A percentile compares a stretch with the other conserved stretches of the same genome.
These are phyloP conservation scores for Pygoscelis antarcticus DNA, from an alignment of 2,113 vertebrate genomes.

Conservation along the genomic window DNA sequence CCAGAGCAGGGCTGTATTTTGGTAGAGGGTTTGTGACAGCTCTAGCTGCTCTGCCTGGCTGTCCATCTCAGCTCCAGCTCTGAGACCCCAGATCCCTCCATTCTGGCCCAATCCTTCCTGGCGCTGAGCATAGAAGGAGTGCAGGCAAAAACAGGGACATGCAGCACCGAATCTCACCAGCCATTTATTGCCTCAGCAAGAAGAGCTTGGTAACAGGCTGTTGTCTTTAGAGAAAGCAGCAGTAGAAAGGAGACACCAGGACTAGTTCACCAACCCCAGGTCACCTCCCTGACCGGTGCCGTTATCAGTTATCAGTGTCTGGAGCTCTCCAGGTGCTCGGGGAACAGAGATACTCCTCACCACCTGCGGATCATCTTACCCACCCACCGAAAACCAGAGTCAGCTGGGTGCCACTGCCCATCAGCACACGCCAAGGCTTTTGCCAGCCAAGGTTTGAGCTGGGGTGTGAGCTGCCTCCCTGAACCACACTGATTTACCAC, in stretches of 20 bases:
- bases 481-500: not conserved
- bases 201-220: not conserved
- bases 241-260: slow-evolving; percentile 6
- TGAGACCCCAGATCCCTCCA: not conserved
- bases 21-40: not conserved
- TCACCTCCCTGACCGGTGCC: not conserved
- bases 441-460: not conserved
- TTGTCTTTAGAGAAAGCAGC: not conserved
- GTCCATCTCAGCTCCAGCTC: not conserved
- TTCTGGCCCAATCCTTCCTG: not conserved
- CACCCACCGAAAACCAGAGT: not conserved
- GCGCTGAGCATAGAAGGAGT: not conserved
- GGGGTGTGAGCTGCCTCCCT: not conserved
- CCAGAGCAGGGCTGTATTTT: not conserved
- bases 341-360: not conserved
- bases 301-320: not conserved
- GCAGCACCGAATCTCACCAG: not conserved
- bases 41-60: not conserved
- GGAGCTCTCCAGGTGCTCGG: slow-evolving; percentile 7
- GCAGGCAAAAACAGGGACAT: not conserved
- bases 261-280: not conserved
- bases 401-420: not conserved
- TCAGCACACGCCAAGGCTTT: not conserved
- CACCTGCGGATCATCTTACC: not conserved
- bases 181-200: not conserved